Conservation (phyloP, 2,888 invertebrate genomes). For the Polydrusus tereticollis region DNA sequence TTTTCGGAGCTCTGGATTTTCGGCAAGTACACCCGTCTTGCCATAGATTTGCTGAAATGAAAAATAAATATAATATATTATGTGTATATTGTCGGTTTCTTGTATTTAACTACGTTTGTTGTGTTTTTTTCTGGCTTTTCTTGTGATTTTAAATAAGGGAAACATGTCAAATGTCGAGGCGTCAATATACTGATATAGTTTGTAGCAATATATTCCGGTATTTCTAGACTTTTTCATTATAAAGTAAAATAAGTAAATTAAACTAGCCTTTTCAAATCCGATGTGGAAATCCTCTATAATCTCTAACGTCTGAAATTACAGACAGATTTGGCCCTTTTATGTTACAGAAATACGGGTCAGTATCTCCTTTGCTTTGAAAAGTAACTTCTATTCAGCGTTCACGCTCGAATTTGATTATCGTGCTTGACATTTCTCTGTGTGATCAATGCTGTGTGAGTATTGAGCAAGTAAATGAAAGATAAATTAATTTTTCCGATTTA, state of each 20-base stretch:
- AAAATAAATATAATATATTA: constrained; percentile 27
- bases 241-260: too few species aligned
- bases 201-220: too few species aligned
- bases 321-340: neutral
- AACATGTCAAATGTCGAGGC: too few species aligned
- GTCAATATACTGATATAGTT: too few species aligned
- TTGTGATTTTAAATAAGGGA: too few species aligned
- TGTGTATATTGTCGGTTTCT: too few species aligned
- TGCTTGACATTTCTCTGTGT: neutral
- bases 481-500: neutral
- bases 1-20: constrained; percentile 65
- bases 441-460: neutral
- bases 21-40: constrained; percentile 65
- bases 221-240: too few species aligned
- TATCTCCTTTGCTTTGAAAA: neutral
- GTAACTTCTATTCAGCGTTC: neutral
- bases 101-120: too few species aligned
- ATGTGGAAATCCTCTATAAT: too few species aligned
- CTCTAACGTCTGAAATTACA: too few species aligned
- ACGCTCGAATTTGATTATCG: neutral
- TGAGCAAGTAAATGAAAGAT: neutral
- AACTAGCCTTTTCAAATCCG: too few species aligned
- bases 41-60: constrained; percentile 65
- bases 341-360: neutral
- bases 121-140: too few species aligned